Base-by-base conservation (phyloP, 2,888 invertebrate species). In the Formica aserva region DNA sequence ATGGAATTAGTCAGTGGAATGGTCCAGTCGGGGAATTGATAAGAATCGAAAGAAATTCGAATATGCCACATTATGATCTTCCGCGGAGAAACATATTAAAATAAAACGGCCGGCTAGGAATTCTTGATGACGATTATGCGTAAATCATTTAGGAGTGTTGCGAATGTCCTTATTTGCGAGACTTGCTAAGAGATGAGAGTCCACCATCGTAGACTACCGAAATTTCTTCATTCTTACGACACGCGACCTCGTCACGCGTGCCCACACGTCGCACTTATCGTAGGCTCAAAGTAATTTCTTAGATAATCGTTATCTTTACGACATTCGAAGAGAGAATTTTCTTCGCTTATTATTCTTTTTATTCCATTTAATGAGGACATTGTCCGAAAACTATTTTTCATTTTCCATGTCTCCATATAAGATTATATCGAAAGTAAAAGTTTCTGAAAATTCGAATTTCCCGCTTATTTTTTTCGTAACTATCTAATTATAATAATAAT, bases 1-100 rank as follows among this genome's bases (percentile, higher is more conserved):
- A 48, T 11, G 15, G 41, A 65, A 80, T 66, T 52, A 35, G 75
- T 63, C 63, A 65, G 15, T 15, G 13, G 45, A 45, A 45, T 45
- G 4, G 4, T 45, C 3, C 4, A 45, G 45, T 13, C 4, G 45
- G 13, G 41, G 18, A 48, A 48, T 48, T 18, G 48, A 48, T 48
- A 38, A 13, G 9, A 13, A 22, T 41, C 18, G 22, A 62, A 3
- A 13, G 22, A 29, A 48, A 29, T 15, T 22, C 0, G 41, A 66
- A 55, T 9, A 3, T 48, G 55, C 22, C 41, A 18, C 15, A 35
- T 41, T 76, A 4, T 22, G 32, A n/a, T 22, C 63, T 35, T 69
- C 6, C 6, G 3, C 3, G 11, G 29, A 29, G 1, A 69, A 0
- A 52, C 18, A 45, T 45, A 5, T 45, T 18, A 45, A 26, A 41